Evolutionary conservation across 2,888 invertebrate species (phyloP), one percentile per base, ranked within the genome.

Genomic region (Kryphioiulus occultus): DNA sequence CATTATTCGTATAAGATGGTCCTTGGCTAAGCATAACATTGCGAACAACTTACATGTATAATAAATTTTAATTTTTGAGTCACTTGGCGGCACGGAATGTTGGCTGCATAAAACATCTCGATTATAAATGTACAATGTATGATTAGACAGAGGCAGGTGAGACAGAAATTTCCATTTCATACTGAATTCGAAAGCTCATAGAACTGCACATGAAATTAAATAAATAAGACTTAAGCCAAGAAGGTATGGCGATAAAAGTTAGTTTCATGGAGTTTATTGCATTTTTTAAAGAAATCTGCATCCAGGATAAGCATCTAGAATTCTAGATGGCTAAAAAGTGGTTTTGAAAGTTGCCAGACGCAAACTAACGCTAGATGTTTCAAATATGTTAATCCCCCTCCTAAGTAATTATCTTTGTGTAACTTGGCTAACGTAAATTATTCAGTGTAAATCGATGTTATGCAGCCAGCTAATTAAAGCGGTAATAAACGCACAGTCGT

Each of bases 21-120:
- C n/a, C n/a, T n/a, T n/a, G n/a, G n/a, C n/a, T n/a, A n/a, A n/a
- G n/a, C n/a, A n/a, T n/a, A n/a, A n/a, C n/a, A n/a, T n/a, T n/a
- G n/a, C n/a, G n/a, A n/a, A n/a, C n/a, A n/a, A n/a, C n/a, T n/a
- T n/a, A n/a, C n/a, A n/a, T n/a, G n/a, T n/a, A n/a, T n/a, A n/a
- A n/a, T n/a, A n/a, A n/a, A n/a, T n/a, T n/a, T n/a, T n/a, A n/a
- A n/a, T n/a, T n/a, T n/a, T n/a, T n/a, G n/a, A 19, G 59, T 15
- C 59, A 59, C n/a, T n/a, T 59, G 59, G 59, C 19, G n/a, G 59
- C n/a, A n/a, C n/a, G 59, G 59, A 59, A 59, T 59, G 59, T n/a
- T n/a, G n/a, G n/a, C n/a, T 59, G 59, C 19, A 15, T n/a, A 59
- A n/a, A 59, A 7, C n/a, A 59, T 59, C n/a, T 1, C 59, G 3